Evolutionary conservation across 2,888 invertebrate species (phyloP).

Genomic region (Notocelia uddmanniana): DNA sequence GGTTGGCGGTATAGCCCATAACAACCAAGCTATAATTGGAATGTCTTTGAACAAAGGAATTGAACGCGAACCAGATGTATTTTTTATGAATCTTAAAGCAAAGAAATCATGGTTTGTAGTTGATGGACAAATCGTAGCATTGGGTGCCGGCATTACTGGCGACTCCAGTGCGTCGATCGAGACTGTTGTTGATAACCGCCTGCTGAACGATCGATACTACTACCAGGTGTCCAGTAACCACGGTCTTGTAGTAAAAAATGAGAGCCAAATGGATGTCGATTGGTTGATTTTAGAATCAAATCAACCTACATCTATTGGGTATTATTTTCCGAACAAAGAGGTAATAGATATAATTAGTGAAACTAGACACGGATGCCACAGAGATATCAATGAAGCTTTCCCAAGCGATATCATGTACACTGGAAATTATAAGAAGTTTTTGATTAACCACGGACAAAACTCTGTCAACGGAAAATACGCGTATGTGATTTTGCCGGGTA

Average conservation of each 20-base stretch:
- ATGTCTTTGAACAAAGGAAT: background rate
- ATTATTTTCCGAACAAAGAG: background rate
- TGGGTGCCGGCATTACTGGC: slow-evolving; percentile 1
- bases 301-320: background rate
- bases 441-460: background rate
- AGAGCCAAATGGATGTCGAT: background rate
- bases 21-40: background rate
- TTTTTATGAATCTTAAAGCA: background rate
- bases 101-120: slow-evolving; percentile 9
- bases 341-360: background rate
- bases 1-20: background rate
- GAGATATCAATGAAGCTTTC: background rate
- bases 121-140: background rate
- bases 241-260: background rate
- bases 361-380: background rate
- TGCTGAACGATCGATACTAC: background rate
- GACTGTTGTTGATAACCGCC: background rate
- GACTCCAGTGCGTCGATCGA: background rate
- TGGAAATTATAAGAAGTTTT: background rate
- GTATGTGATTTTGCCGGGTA: background rate
- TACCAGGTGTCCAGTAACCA: background rate
- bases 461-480: background rate
- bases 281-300: background rate
- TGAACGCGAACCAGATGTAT: background rate
- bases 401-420: background rate